Conservation (phyloP, 1,140 invertebrate species). For the Drosophila leontia region DNA sequence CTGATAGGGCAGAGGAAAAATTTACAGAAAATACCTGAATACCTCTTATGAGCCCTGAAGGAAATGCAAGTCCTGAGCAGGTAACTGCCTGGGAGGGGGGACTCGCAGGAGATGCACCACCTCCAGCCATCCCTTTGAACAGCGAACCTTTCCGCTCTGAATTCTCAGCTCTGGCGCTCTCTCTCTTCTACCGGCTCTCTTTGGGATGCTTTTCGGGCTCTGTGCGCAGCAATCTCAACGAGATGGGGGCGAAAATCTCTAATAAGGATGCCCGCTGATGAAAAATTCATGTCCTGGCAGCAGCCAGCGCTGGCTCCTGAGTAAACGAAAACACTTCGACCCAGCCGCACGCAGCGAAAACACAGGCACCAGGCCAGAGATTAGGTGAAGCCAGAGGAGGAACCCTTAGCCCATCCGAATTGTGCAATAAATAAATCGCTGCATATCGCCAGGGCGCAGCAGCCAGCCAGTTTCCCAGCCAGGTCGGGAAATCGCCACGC, state of each 20-base stretch:
- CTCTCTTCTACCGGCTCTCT: slow-evolving; percentile 16
- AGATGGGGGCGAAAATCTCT: slow-evolving; percentile 78
- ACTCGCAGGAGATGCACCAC: slow-evolving; percentile 18
- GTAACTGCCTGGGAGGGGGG: background rate
- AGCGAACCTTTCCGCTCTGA: slow-evolving; percentile 1
- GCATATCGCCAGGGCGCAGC: slow-evolving; percentile 38
- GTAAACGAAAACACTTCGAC: slow-evolving; percentile 81
- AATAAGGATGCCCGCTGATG: slow-evolving; percentile 71
- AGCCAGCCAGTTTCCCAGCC: slow-evolving; percentile 2
- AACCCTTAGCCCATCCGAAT: slow-evolving; percentile 31
- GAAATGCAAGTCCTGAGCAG: background rate
- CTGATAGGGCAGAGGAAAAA: slow-evolving; percentile 8
- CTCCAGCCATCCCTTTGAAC: background rate
- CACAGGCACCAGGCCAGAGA: slow-evolving; percentile 26
- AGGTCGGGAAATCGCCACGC: slow-evolving; percentile 24
- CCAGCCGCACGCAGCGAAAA: slow-evolving; percentile 73
- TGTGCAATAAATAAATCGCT: slow-evolving; percentile 66
- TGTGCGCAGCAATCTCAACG: slow-evolving; percentile 70
- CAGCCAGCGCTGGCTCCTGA: slow-evolving; percentile 73
- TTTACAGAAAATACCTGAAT: slow-evolving; percentile 29
- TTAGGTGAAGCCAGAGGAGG: slow-evolving; percentile 1
- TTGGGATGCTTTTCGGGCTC: slow-evolving; percentile 39
- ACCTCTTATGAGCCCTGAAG: background rate
- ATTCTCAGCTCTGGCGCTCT: background rate
- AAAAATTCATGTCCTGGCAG: slow-evolving; percentile 79